Evolutionary conservation across 2,888 invertebrate species (phyloP).

Genomic region (Ditula angustiorana): DNA sequence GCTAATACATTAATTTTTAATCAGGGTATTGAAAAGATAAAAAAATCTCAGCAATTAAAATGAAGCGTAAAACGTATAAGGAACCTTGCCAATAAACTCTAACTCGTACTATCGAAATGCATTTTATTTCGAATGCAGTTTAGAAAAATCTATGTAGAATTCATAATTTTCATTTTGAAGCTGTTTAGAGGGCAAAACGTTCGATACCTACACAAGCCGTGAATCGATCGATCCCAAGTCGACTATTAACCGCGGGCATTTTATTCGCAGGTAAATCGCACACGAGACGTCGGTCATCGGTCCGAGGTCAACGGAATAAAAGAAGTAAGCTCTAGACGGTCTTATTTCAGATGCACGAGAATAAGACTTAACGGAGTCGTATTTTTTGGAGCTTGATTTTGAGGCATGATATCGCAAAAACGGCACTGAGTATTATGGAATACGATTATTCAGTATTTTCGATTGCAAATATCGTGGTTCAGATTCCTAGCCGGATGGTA

Average conservation of each 20-base stretch:
- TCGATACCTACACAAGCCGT: not conserved
- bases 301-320: constrained; percentile 82
- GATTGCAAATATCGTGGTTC: not conserved
- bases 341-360: constrained; percentile 31
- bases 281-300: constrained; percentile 86
- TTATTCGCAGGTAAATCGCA: constrained; percentile 82
- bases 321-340: constrained; percentile 67
- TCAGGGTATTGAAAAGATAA: not conserved
- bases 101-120: too few species aligned
- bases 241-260: constrained; percentile 32
- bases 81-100: too few species aligned
- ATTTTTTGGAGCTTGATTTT: not conserved
- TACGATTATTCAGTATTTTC: too few species aligned
- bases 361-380: constrained; percentile 1
- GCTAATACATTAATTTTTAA: not conserved
- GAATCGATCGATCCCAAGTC: not conserved
- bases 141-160: too few species aligned
- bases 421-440: not conserved
- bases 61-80: not conserved
- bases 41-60: not conserved
- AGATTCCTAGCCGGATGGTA: not conserved
- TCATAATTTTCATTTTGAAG: not conserved
- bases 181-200: not conserved
- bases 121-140: too few species aligned
- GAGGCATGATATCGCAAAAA: not conserved